Base-by-base conservation (phyloP, 2,888 invertebrate species). In the Apotomis capreana region DNA sequence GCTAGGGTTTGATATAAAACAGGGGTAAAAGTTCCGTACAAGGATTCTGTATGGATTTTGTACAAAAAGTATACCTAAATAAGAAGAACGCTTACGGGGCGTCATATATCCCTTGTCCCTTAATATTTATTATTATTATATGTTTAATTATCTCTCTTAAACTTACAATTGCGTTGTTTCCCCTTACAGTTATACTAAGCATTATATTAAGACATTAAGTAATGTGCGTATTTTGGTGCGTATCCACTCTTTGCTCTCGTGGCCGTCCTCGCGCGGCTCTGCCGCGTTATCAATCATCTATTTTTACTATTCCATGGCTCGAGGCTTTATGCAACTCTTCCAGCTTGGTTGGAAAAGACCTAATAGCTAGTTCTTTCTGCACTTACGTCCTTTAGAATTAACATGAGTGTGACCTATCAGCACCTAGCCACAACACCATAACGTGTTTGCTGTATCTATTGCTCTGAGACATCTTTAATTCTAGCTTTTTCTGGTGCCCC, bases 221-320 rank as follows among this genome's bases (percentile, higher is more conserved):
- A 6, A 40, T 5, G 52, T 74, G 61, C 78, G 54, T 78, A 80
- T 89, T 40, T 0, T 3, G 5, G 52, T 74, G 61, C 78, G 54
- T 78, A 80, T 89, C 91, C 87, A 83, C 69, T 71, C 26, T 76
- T 79, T 64, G 72, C 76, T 52, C 70, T 5, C 83, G 75, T 57
- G 75, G 46, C 79, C 86, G 79, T 89, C 90, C 80, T 83, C 82
- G 74, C 75, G 62, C 67, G 70, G 80, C 81, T 86, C 85, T 87
- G 82, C 87, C 87, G 87, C 85, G 82, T 88, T 90, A 91, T 91
- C 90, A 90, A 90, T 92, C 89, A 91, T 87, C 81, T 84, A 86
- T 84, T 88, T 89, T 87, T 90, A 75, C 70, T 68, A 68, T 68
- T 71, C 64, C 68, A 51, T 62, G 26, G 65, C 61, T 52, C 37